Conservation (phyloP, 2,888 invertebrate species). For the Luffia ferchaultella region DNA sequence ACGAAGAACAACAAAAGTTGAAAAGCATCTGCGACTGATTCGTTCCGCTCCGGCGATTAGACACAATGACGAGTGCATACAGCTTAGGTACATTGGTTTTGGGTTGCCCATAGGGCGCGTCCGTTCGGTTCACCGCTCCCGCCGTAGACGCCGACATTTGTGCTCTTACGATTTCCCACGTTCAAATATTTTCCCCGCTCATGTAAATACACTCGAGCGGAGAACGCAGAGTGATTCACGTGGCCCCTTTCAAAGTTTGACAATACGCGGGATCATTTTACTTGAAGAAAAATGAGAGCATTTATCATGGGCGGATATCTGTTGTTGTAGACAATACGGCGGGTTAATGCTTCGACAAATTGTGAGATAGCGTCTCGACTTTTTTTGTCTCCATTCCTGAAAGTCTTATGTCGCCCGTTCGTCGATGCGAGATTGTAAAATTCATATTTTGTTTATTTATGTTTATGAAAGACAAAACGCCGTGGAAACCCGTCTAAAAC, state of each 20-base stretch:
- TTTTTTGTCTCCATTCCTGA: too few species aligned
- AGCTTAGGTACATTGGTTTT: constrained; percentile 25
- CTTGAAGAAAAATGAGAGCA: constrained; percentile 34
- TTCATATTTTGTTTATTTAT: too few species aligned
- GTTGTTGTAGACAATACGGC: constrained; percentile 31
- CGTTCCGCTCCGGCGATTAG: constrained; percentile 21
- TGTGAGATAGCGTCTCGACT: too few species aligned
- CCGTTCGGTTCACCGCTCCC: constrained; percentile 22
- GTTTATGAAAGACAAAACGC: too few species aligned
- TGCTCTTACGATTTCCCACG: constrained; percentile 25
- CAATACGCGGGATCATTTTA: constrained; percentile 39
- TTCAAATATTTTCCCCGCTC: constrained; percentile 30
- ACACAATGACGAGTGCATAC: constrained; percentile 16
- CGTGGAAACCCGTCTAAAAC: too few species aligned
- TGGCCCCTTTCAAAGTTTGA: constrained; percentile 32
- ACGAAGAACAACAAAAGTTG: too few species aligned
- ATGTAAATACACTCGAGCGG: constrained; percentile 31
- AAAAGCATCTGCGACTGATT: constrained; percentile 13
- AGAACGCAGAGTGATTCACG: constrained; percentile 26
- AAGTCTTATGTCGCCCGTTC: too few species aligned
- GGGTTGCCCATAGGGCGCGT: constrained; percentile 16
- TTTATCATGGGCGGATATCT: constrained; percentile 28
- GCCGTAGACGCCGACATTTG: constrained; percentile 19
- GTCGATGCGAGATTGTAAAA: too few species aligned
- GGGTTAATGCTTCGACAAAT: too few species aligned